Percentiles rank a stretch among this genome's conserved stretches.
Evolutionary conservation across 2,113 vertebrate species (phyloP).

Genomic region (Leucoraja erinaceus): DNA sequence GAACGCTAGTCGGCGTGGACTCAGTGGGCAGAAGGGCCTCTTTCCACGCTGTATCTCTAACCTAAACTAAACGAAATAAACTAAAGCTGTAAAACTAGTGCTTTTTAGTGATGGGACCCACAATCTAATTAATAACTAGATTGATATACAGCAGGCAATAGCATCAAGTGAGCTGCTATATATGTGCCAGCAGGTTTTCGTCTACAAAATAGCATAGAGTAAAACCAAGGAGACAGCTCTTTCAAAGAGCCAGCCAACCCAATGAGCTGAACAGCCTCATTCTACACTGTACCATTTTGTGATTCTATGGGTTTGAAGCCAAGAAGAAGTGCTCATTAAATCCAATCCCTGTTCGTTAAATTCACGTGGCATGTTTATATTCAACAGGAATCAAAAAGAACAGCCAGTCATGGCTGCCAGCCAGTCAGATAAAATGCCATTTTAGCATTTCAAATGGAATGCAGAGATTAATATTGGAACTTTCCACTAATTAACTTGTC

Average conservation of each 20-base stretch:
- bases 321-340: neutral
- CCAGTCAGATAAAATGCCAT: neutral
- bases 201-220: too few species aligned
- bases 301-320: neutral
- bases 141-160: too few species aligned
- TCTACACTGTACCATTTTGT: too few species aligned
- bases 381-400: neutral
- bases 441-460: constrained; percentile 20
- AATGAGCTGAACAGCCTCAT: neutral
- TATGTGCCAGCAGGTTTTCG: too few species aligned
- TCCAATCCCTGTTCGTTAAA: neutral
- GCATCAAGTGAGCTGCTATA: too few species aligned
- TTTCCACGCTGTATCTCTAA: too few species aligned
- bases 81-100: too few species aligned
- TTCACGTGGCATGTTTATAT: neutral
- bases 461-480: constrained; percentile 26
- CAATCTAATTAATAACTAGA: too few species aligned
- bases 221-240: neutral
- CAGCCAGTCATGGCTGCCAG: neutral
- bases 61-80: too few species aligned
- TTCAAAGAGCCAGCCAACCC: neutral
- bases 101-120: too few species aligned
- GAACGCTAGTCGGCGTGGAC: too few species aligned
- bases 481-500: constrained; percentile 36
- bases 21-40: too few species aligned